Evolutionary conservation across 2,888 invertebrate species (phyloP).

Genomic region (Malacosoma neustria): DNA sequence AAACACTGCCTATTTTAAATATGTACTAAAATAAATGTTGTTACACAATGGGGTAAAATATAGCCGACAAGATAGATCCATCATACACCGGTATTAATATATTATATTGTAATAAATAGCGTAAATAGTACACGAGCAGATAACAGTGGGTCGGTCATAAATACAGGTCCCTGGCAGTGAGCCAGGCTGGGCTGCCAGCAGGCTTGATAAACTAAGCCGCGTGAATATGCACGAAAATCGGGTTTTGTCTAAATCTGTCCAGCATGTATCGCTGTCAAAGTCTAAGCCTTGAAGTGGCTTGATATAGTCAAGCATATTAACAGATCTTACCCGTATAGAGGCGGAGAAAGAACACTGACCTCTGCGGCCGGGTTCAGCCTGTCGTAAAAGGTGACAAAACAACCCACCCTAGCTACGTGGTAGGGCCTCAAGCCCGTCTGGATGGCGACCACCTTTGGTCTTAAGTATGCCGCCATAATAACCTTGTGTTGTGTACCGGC

Average conservation of each 20-base stretch:
- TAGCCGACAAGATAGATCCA: neutral
- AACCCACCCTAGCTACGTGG: too few relatives aligned
- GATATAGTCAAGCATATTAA: too few relatives aligned
- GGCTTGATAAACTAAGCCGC: conserved; percentile 1
- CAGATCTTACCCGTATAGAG: too few relatives aligned
- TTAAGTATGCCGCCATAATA: neutral
- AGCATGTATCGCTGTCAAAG: neutral
- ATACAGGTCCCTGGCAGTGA: conserved; percentile 4
- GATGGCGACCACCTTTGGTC: neutral
- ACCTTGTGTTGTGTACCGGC: neutral
- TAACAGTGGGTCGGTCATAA: conserved; percentile 4
- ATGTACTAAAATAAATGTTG: too few relatives aligned
- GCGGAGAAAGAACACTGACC: too few relatives aligned
- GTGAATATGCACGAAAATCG: neutral
- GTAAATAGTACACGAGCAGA: conserved; percentile 5
- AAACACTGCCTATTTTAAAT: too few relatives aligned
- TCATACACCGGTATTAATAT: neutral
- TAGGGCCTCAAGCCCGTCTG: neutral
- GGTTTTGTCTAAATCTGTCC: neutral
- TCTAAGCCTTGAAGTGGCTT: neutral
- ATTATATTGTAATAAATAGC: neutral
- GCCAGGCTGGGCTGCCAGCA: conserved; percentile 2
- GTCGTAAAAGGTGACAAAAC: too few relatives aligned
- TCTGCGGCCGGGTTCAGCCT: too few relatives aligned
- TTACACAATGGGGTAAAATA: too few relatives aligned